Conservation (phyloP, 2,797 vertebrate genomes). For the Sebastes hubbsi region DNA sequence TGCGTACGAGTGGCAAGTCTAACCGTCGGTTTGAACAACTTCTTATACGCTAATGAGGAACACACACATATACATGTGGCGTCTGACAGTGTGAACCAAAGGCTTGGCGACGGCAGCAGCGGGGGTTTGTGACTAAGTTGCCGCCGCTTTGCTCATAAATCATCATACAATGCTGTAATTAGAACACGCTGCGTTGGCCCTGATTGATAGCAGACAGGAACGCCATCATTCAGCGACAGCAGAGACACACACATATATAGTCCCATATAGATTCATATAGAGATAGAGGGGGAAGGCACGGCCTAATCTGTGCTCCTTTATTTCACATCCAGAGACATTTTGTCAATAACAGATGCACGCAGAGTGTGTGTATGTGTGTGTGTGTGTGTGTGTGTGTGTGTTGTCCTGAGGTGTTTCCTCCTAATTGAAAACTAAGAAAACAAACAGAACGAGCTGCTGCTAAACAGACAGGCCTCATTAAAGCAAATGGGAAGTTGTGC, state of each 20-base stretch:
- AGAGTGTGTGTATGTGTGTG: background rate
- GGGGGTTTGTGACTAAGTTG: conserved; percentile 43
- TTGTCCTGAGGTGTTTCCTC: conserved; percentile 44
- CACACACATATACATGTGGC: background rate
- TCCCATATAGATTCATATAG: conserved; percentile 9
- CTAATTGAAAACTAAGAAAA: conserved; percentile 57
- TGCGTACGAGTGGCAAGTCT: background rate
- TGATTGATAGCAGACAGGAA: conserved; percentile 66
- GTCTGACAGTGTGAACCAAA: conserved; percentile 19
- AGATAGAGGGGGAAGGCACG: background rate
- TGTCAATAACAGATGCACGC: conserved; percentile 15
- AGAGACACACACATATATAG: background rate
- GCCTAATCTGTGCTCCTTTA: conserved; percentile 11
- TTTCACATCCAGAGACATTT: conserved; percentile 26
- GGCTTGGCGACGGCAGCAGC: conserved; percentile 7
- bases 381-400: background rate
- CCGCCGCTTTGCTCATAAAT: conserved; percentile 60
- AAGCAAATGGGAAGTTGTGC: conserved; percentile 45
- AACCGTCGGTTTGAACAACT: background rate
- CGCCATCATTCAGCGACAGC: conserved; percentile 15
- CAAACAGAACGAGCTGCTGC: conserved; percentile 35
- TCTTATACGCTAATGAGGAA: conserved; percentile 2
- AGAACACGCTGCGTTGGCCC: conserved; percentile 48
- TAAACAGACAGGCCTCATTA: conserved; percentile 55
- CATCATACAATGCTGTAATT: conserved; percentile 68